Evolutionary conservation across 2,888 invertebrate species (phyloP).

Genomic region (Electrophaes corylata): DNA sequence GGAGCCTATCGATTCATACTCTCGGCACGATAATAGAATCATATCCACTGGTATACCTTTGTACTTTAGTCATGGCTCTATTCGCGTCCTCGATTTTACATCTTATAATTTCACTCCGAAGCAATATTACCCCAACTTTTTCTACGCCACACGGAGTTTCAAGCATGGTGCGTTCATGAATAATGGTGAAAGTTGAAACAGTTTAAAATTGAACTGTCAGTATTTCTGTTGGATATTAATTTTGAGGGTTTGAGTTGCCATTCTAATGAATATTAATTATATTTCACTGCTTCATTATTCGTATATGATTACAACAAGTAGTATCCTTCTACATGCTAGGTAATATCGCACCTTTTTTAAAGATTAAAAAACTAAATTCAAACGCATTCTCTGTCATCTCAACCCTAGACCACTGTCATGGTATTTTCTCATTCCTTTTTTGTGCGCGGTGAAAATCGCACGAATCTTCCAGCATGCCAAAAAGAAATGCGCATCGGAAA

Average conservation of each 20-base stretch:
- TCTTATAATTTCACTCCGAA: conserved; percentile 22
- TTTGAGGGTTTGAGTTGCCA: conserved; percentile 57
- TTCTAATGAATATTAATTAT: conserved; percentile 50
- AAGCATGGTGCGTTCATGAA: conserved; percentile 64
- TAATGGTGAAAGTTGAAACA: conserved; percentile 74
- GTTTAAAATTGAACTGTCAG: conserved; percentile 71
- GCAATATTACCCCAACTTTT: conserved; percentile 51
- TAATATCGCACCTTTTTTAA: too few species aligned
- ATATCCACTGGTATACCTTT: background rate
- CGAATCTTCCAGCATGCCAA: too few species aligned
- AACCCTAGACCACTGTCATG: too few species aligned
- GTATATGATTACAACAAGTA: conserved; percentile 10
- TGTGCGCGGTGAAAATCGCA: too few species aligned
- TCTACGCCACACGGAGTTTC: conserved; percentile 56
- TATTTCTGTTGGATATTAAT: conserved; percentile 69
- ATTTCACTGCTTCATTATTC: conserved; percentile 1
- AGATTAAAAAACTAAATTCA: too few species aligned
- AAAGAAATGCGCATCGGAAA: too few species aligned
- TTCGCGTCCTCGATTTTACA: conserved; percentile 5
- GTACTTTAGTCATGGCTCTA: too few species aligned
- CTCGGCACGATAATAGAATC: background rate
- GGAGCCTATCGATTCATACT: background rate
- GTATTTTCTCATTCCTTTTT: too few species aligned
- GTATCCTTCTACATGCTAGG: too few species aligned
- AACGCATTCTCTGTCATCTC: too few species aligned